These are phyloP conservation scores for Tipula vernalis DNA, from an alignment of 2,888 invertebrate species.

Conservation along the genomic window DNA sequence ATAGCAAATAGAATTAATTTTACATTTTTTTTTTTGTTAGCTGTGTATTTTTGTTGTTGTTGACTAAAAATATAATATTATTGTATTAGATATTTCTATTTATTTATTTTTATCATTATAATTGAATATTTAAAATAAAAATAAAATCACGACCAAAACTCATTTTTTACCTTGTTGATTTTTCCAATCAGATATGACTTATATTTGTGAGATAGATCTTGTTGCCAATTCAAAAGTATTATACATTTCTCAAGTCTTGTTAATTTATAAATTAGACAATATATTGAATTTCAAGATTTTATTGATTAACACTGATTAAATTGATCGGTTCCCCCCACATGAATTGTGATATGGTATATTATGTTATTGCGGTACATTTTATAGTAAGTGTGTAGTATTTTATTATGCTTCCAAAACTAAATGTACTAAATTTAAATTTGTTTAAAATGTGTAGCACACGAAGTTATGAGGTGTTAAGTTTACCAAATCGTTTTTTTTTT, in stretches of 20 bases:
- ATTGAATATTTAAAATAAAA: not conserved
- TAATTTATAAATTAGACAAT: not conserved
- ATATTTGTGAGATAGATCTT: not conserved
- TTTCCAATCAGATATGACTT: not conserved
- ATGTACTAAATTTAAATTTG: not conserved
- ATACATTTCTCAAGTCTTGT: not conserved
- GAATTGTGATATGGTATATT: not conserved
- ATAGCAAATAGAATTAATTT: not conserved
- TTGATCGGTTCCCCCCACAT: not conserved
- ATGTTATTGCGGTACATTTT: too few relatives aligned
- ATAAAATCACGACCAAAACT: not conserved
- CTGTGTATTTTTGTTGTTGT: not conserved
- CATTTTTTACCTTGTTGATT: not conserved
- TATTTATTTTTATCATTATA: not conserved
- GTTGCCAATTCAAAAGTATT: not conserved
- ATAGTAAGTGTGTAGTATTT: not conserved
- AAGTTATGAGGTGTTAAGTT: not conserved
- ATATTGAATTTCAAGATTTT: not conserved
- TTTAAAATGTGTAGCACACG: not conserved
- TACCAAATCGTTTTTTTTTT: not conserved
- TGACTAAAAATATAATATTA: not conserved
- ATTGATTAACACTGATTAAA: not conserved
- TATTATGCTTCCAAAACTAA: not conserved
- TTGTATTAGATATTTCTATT: not conserved
- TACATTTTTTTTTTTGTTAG: not conserved